These are phyloP conservation scores for Harpalus rubripes DNA, from an alignment of 2,888 invertebrate genomes.

Conservation along the genomic window DNA sequence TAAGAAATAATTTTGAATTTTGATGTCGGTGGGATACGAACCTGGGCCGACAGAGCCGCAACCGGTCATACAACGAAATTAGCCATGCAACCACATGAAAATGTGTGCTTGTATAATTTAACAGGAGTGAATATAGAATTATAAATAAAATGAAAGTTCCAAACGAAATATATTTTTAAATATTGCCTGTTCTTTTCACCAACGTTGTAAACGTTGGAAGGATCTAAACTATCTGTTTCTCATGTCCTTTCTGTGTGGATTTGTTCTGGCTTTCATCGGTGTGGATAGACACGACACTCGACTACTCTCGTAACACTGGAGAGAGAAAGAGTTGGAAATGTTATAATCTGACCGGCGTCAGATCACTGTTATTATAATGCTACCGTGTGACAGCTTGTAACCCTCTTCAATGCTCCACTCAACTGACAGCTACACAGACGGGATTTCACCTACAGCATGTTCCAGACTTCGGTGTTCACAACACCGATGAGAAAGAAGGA, in stretches of 20 bases:
- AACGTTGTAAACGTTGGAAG: background rate
- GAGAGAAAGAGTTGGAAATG: conserved; percentile 69
- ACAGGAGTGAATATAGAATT: background rate
- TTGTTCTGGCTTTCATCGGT: conserved; percentile 1
- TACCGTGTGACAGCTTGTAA: conserved; percentile 75
- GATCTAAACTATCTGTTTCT: background rate
- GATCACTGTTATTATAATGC: conserved; percentile 75
- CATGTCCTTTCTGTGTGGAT: background rate
- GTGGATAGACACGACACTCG: conserved; percentile 1
- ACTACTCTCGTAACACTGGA: background rate
- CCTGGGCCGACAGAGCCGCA: too few species aligned
- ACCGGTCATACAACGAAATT: background rate
- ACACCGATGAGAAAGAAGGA: background rate
- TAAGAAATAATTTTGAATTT: too few species aligned
- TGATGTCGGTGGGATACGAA: too few species aligned
- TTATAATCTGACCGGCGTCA: conserved; percentile 73
- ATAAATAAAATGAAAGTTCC: background rate
- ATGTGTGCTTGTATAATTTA: too few species aligned
- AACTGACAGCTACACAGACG: conserved; percentile 50
- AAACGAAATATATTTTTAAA: background rate
- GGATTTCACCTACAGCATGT: conserved; percentile 14
- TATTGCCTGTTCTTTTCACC: background rate
- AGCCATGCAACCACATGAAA: background rate
- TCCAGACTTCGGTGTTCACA: background rate
- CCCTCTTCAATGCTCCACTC: conserved; percentile 73